Evolutionary conservation across 2,797 vertebrate species (phyloP).

Genomic region (Macropus fuliginosus): DNA sequence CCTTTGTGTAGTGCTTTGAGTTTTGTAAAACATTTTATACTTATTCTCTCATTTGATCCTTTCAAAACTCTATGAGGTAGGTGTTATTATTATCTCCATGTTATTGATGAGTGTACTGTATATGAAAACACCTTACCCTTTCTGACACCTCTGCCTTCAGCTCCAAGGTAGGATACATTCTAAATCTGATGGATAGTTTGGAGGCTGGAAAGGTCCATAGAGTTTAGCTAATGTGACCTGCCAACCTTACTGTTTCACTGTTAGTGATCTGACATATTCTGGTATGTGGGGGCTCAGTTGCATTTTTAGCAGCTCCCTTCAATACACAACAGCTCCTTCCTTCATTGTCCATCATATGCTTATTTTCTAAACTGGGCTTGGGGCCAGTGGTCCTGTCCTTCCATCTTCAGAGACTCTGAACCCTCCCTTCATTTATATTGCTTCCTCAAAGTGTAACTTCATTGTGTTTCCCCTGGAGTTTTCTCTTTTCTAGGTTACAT

Average conservation of each 20-base stretch:
- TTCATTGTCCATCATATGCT: background rate
- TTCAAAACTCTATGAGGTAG: background rate
- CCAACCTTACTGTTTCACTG: background rate
- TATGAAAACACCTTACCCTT: background rate
- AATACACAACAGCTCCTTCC: background rate
- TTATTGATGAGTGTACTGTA: background rate
- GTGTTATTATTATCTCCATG: background rate
- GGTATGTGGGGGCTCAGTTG: background rate
- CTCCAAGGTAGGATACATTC: background rate
- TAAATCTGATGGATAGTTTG: background rate
- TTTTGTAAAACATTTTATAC: background rate
- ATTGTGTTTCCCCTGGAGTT: constrained; percentile 60
- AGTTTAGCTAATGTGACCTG: background rate
- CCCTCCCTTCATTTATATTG: constrained; percentile 67
- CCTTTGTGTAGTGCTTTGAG: background rate
- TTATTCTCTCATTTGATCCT: background rate
- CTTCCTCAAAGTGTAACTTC: constrained; percentile 62
- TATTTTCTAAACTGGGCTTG: constrained; percentile 25
- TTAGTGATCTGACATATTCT: accelerated
- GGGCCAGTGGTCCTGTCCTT: constrained; percentile 45
- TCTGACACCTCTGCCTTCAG: background rate
- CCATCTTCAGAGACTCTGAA: constrained; percentile 54
- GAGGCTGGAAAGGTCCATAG: accelerated
- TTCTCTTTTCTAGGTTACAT: constrained; percentile 73
- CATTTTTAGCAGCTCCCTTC: background rate